A percentile compares a stretch with the other conserved stretches of the same genome.
phyloP scores from a whole-genome alignment of 2,888 invertebrate species.

The Piscicola geometra region DNA sequence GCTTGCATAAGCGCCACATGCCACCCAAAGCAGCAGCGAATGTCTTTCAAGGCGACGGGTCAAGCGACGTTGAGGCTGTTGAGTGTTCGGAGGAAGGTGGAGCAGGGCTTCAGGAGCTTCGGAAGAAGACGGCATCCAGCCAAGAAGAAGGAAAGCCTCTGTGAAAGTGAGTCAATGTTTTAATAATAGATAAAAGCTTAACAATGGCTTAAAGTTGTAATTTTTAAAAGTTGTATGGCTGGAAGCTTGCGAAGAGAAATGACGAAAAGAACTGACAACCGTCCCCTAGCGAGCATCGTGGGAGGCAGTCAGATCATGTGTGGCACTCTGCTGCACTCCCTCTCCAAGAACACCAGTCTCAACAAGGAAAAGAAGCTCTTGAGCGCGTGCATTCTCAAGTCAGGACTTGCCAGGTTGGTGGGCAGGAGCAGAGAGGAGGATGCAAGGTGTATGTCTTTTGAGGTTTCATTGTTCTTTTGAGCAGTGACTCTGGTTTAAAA shows the following conservation, averaged over 20 bases:
- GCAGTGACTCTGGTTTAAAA: too few relatives aligned
- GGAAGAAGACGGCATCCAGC: slow-evolving; percentile 59
- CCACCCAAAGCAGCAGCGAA: slow-evolving; percentile 41
- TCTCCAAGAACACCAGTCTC: slow-evolving; percentile 61
- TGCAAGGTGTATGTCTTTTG: too few relatives aligned
- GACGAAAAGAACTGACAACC: too few relatives aligned
- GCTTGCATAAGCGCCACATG: too few relatives aligned
- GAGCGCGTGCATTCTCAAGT: slow-evolving; percentile 66
- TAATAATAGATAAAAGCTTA: too few relatives aligned
- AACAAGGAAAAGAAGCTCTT: slow-evolving; percentile 81
- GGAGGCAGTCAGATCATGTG: neutral
- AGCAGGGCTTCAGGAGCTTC: slow-evolving; percentile 71
- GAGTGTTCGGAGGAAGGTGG: slow-evolving; percentile 70
- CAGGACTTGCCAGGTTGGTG: slow-evolving; percentile 83
- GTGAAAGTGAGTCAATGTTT: slow-evolving; percentile 65
- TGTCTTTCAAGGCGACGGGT: slow-evolving; percentile 56
- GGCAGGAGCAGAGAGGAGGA: slow-evolving; percentile 88
- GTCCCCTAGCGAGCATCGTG: neutral
- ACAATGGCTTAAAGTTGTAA: too few relatives aligned
- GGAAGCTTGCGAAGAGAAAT: too few relatives aligned
- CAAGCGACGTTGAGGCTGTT: slow-evolving; percentile 56
- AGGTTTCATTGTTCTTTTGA: too few relatives aligned
- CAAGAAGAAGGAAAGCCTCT: slow-evolving; percentile 80
- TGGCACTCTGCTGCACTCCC: neutral
- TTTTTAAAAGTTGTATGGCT: too few relatives aligned